These are phyloP conservation scores for Tribolium madens DNA, from an alignment of 1,140 invertebrate genomes.

Conservation along the genomic window DNA sequence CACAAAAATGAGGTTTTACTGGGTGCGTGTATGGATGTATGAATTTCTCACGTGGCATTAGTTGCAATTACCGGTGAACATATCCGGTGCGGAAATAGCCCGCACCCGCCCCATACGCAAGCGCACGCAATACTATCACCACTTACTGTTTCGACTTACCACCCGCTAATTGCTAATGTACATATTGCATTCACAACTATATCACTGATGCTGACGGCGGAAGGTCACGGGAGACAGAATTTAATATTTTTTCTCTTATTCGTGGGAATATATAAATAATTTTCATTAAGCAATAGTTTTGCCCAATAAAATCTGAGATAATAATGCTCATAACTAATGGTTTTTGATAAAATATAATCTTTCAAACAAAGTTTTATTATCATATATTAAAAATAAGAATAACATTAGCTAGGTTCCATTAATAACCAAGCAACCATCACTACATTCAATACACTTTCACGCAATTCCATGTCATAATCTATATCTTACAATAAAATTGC, in stretches of 20 bases:
- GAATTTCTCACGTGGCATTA: constrained; percentile 56
- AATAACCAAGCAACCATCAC: neutral
- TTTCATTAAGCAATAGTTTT: no score
- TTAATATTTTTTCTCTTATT: no score
- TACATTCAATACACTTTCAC: neutral
- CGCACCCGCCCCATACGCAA: constrained; percentile 50
- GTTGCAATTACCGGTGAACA: constrained; percentile 64
- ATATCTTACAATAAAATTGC: neutral
- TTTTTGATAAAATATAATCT: no score
- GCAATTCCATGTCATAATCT: neutral
- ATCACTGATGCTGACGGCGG: constrained; percentile 41
- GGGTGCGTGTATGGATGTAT: constrained; percentile 32
- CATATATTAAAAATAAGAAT: neutral
- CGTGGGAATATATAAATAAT: no score
- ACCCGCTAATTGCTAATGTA: constrained; percentile 57
- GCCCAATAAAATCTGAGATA: no score
- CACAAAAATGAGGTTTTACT: constrained; percentile 24
- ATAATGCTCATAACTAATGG: no score
- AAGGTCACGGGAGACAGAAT: neutral
- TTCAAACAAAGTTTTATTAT: neutral
- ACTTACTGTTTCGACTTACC: constrained; percentile 29
- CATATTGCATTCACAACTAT: constrained; percentile 57
- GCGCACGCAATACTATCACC: constrained; percentile 47
- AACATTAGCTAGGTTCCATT: neutral
- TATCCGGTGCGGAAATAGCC: constrained; percentile 63